Evolutionary conservation across 2,888 invertebrate species (phyloP).

Genomic region (Agonopterix arenella): DNA sequence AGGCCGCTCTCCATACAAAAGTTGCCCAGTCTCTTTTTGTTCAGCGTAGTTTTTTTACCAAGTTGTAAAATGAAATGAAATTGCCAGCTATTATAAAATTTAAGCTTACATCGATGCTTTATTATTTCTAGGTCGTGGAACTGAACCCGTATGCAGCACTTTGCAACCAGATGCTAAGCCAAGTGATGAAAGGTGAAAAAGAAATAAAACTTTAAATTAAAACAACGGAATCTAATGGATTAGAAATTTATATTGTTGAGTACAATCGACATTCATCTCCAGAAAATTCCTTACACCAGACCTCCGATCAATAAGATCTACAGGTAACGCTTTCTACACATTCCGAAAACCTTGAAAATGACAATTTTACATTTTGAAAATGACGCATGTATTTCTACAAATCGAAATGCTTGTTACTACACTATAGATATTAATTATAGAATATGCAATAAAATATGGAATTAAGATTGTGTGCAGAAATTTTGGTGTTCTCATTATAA

Average conservation of each 20-base stretch:
- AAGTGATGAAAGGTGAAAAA: slow-evolving; percentile 81
- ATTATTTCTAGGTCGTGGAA: slow-evolving; percentile 81
- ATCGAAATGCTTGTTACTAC: slow-evolving; percentile 64
- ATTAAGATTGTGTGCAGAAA: slow-evolving; percentile 39
- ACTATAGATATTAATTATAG: slow-evolving; percentile 54
- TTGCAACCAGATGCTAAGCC: slow-evolving; percentile 94
- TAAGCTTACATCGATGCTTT: no score
- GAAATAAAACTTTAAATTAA: slow-evolving; percentile 56
- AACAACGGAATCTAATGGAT: slow-evolving; percentile 68
- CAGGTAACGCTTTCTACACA: slow-evolving; percentile 29
- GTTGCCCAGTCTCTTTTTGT: no score
- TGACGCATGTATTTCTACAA: slow-evolving; percentile 68
- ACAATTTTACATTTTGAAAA: slow-evolving; percentile 55
- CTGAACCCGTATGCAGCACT: slow-evolving; percentile 96
- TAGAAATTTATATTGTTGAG: slow-evolving; percentile 76
- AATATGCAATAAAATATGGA: slow-evolving; percentile 59
- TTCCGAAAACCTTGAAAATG: slow-evolving; percentile 37
- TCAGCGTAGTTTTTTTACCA: no score
- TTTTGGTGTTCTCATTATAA: slow-evolving; percentile 14
- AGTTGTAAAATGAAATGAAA: no score
- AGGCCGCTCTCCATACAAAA: no score
- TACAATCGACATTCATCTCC: slow-evolving; percentile 67
- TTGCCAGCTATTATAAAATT: no score
- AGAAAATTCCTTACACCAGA: slow-evolving; percentile 43
- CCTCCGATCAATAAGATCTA: slow-evolving; percentile 23